Evolutionary conservation across 2,888 invertebrate species (phyloP), one percentile per base, ranked within the genome.

Genomic region (Dolichomitus sp.): DNA sequence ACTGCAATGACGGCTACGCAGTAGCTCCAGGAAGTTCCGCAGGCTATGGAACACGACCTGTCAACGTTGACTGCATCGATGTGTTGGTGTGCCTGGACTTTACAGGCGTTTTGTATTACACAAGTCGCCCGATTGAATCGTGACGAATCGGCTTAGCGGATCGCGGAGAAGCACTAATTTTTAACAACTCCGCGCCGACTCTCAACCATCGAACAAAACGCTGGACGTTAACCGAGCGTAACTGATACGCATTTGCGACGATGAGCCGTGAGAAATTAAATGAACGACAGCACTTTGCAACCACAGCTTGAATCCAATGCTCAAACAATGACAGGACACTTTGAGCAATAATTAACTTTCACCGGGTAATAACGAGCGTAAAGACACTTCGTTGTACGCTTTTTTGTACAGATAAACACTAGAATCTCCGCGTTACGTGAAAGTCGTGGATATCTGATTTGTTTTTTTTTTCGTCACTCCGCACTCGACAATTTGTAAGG

Each of bases 261-360:
- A 68, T 61, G 61, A 81, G 68, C 77, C 73, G 68, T 77, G 73
- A 40, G 37, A 77, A 77, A 69, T 63, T 69, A 37, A 69, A 69
- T 37, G 54, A 69, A 68, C 45, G 73, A 73, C 73, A 48, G 61
- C 37, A 40, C 70, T 54, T 70, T 45, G 45, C 59, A 59, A 37
- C 30, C 17, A 12, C 45, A 4, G 48, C 48, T n/a, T 23, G 23
- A 45, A 80, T 65, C 70, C 75, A 40, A 73, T 54, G 27, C 23
- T 54, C 61, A 17, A 61, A 50, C 57, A 57, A 72, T 61, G 66
- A 68, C 42, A 50, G 63, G 59, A 75, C 69, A 72, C 74, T 42
- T 30, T 68, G 66, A 80, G 52, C 61, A 27, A 77, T 78, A 74
- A 86, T 86, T 85, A 84, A 86, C 86, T 86, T 85, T 86, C 83